Evolutionary conservation across 2,888 invertebrate species (phyloP).

Genomic region (Stegana nigrithorax): DNA sequence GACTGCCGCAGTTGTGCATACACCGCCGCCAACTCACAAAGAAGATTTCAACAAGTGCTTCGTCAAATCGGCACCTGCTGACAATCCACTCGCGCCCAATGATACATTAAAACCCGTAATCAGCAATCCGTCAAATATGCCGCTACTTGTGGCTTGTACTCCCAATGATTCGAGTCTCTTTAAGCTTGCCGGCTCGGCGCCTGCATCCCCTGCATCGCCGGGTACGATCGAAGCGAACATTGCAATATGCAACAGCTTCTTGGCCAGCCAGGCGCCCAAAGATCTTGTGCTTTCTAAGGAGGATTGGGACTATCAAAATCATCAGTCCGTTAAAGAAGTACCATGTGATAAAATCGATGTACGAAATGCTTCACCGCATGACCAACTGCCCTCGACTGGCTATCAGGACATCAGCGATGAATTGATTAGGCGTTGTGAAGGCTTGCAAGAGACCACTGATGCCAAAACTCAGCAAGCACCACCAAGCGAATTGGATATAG

Average conservation of each 20-base stretch:
- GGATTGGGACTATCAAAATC: slow-evolving; percentile 30
- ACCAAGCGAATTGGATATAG: slow-evolving; percentile 44
- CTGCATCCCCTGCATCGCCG: slow-evolving; percentile 44
- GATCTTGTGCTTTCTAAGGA: slow-evolving; percentile 35
- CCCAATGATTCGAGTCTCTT: slow-evolving; percentile 71
- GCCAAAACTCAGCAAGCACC: background rate
- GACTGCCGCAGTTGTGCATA: slow-evolving; percentile 44
- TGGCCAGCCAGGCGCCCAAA: slow-evolving; percentile 38
- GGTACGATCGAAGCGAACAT: slow-evolving; percentile 33
- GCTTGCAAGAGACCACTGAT: slow-evolving; percentile 13
- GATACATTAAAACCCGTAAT: slow-evolving; percentile 40
- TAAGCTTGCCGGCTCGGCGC: slow-evolving; percentile 53
- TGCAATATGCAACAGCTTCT: slow-evolving; percentile 47
- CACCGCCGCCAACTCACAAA: slow-evolving; percentile 37
- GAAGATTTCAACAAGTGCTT: slow-evolving; percentile 13
- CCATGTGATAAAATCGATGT: slow-evolving; percentile 59
- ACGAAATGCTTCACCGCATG: slow-evolving; percentile 30
- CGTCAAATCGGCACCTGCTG: no score
- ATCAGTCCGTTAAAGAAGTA: slow-evolving; percentile 50
- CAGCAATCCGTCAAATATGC: slow-evolving; percentile 46
- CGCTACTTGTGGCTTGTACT: slow-evolving; percentile 71
- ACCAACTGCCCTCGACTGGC: slow-evolving; percentile 47
- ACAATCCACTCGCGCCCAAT: slow-evolving; percentile 49
- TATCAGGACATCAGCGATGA: slow-evolving; percentile 48
- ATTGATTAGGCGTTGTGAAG: slow-evolving; percentile 51